Conservation (phyloP, 2,113 vertebrate genomes). For the Chaetodon trifascialis region DNA sequence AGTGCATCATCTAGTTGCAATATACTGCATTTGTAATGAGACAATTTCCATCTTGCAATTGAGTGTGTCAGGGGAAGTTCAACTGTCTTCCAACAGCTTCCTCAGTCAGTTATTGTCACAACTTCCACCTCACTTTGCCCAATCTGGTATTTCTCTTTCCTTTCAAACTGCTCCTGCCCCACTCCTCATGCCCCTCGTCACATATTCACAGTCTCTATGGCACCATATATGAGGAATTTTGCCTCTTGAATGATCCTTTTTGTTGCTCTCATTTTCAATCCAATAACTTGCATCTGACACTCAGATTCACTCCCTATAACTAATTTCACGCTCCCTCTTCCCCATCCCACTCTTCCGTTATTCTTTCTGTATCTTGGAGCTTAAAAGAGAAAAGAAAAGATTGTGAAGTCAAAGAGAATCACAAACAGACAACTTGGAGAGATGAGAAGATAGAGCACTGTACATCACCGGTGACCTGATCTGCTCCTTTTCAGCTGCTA, state of each 20-base stretch:
- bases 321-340: conserved; percentile 50
- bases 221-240: neutral
- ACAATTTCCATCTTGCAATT: neutral
- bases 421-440: neutral
- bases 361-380: conserved; percentile 20
- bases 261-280: conserved; percentile 16
- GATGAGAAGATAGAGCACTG: neutral
- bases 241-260: conserved; percentile 10
- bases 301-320: conserved; percentile 20
- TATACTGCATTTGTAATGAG: neutral
- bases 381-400: conserved; percentile 22
- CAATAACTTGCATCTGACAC: conserved; percentile 24
- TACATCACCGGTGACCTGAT: neutral
- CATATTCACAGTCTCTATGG: neutral
- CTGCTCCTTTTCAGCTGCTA: conserved; percentile 9
- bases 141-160: neutral
- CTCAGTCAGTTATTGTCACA: conserved; percentile 41
- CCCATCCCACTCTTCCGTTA: conserved; percentile 15
- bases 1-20: neutral
- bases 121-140: conserved; percentile 32
- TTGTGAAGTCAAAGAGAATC: conserved; percentile 6
- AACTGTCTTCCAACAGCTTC: conserved; percentile 15
- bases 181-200: neutral
- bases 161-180: neutral
- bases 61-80: conserved; percentile 8